phyloP scores from a whole-genome alignment of 2,113 vertebrate species.

The mouse (Mus musculus) region GRCm39 chr7:125247001-125247500 shows the following conservation, averaged over 20 bases:
- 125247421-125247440: not conserved
- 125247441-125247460: not conserved
- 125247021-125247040: accelerated
- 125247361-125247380: accelerated
- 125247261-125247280: not conserved
- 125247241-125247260: not conserved
- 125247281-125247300: not conserved
- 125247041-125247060: not conserved
- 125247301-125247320: not conserved
- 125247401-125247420: not conserved
- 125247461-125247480: not conserved
- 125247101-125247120: not conserved
- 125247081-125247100: not conserved
- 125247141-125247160: not conserved
- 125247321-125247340: not conserved
- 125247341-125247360: not conserved
- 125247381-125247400: not conserved
- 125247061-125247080: too few species aligned
- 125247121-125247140: not conserved
- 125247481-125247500: not conserved
- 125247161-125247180: not conserved
- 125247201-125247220: not conserved
- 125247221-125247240: not conserved
- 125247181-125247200: not conserved
- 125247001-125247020: not conserved